Conservation (phyloP, 2,797 vertebrate species). For the Euthynnus affinis region DNA sequence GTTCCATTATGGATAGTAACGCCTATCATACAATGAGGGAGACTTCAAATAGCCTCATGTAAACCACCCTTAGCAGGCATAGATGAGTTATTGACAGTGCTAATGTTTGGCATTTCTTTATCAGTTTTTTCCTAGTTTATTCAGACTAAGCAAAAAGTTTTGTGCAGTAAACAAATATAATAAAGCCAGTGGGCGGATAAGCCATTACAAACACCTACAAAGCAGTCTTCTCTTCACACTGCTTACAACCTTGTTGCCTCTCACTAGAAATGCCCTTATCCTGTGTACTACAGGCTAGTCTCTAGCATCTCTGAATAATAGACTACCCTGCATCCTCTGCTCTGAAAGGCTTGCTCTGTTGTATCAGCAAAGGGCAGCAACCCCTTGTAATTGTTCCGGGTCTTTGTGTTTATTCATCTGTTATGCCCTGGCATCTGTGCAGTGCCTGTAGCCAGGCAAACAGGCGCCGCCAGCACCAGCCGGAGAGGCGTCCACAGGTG, state of each 20-base stretch:
- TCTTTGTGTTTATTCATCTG: slow-evolving; percentile 84
- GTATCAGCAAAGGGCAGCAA: slow-evolving; percentile 74
- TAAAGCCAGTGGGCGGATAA: slow-evolving; percentile 51
- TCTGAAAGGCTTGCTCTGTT: slow-evolving; percentile 62
- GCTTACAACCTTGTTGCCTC: slow-evolving; percentile 28
- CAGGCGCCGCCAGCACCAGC: slow-evolving; percentile 68
- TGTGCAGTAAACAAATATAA: slow-evolving; percentile 56
- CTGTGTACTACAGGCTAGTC: slow-evolving; percentile 30
- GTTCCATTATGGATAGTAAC: slow-evolving; percentile 45
- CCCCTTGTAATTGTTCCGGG: slow-evolving; percentile 76
- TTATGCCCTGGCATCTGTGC: slow-evolving; percentile 77
- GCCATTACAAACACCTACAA: slow-evolving; percentile 51
- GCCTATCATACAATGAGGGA: slow-evolving; percentile 40
- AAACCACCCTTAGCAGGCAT: slow-evolving; percentile 54
- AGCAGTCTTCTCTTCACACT: slow-evolving; percentile 27
- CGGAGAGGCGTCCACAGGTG: slow-evolving; percentile 72
- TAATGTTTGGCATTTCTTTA: slow-evolving; percentile 43
- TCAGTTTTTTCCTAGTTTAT: slow-evolving; percentile 34
- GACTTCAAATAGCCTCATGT: slow-evolving; percentile 31
- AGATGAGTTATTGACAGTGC: slow-evolving; percentile 29
- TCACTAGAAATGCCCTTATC: slow-evolving; percentile 29
- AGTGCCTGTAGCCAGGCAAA: slow-evolving; percentile 60
- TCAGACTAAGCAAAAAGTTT: slow-evolving; percentile 53
- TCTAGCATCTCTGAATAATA: slow-evolving; percentile 64
- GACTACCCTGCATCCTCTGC: slow-evolving; percentile 50